Percentiles rank a stretch among this genome's conserved stretches.
phyloP scores from a whole-genome alignment of 2,113 vertebrate genomes.

The Chaetodon trifascialis region DNA sequence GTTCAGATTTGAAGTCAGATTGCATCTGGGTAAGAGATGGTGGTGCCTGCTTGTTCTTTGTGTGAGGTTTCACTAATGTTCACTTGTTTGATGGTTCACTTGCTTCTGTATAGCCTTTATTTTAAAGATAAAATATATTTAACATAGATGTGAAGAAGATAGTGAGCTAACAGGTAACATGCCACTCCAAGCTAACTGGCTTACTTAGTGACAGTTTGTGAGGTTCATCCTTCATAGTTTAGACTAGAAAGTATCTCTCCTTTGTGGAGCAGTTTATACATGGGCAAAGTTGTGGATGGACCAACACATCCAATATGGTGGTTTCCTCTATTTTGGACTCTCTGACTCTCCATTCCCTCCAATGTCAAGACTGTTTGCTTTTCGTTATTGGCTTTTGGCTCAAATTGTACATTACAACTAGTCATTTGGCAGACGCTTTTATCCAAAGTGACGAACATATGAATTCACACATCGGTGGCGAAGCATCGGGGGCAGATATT shows the following conservation, averaged over 20 bases:
- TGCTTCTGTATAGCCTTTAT: neutral
- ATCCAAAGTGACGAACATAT: too few relatives aligned
- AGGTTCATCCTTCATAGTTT: neutral
- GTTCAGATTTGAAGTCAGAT: conserved; percentile 41
- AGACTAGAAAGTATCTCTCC: neutral
- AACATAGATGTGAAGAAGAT: neutral
- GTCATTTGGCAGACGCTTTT: too few relatives aligned
- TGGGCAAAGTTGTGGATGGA: neutral
- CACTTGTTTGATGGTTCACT: neutral
- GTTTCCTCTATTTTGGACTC: neutral
- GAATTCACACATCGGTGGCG: too few relatives aligned
- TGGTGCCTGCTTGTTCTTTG: neutral
- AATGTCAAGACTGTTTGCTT: neutral
- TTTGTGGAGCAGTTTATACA: neutral
- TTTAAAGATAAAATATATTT: neutral
- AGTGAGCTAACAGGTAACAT: neutral
- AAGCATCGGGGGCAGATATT: too few relatives aligned
- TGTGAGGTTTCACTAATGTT: neutral
- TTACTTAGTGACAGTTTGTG: neutral
- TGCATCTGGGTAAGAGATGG: conserved; percentile 73
- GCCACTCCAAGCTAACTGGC: neutral
- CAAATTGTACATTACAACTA: neutral
- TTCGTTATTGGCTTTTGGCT: too few relatives aligned
- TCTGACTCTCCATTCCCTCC: neutral
- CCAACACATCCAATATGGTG: neutral